Conservation (phyloP, 1,140 invertebrate species). For the Caenorhabditis elegans region WBcel235 BX284606.5:16562001-16562500, state of each 20-base stretch:
- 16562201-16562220: background rate
- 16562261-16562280: background rate
- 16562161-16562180: background rate
- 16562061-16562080: background rate
- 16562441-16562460: background rate
- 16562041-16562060: too few relatives aligned
- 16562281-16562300: background rate
- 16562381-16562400: background rate
- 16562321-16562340: background rate
- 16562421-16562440: background rate
- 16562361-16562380: background rate
- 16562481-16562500: constrained; percentile 2
- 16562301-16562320: background rate
- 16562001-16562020: too few relatives aligned
- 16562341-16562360: background rate
- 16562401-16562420: background rate
- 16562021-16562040: too few relatives aligned
- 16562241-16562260: background rate
- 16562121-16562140: background rate
- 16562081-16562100: background rate
- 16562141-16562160: background rate
- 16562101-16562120: background rate
- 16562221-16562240: background rate
- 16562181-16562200: constrained; percentile 1
- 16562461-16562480: background rate